Evolutionary conservation across 2,797 vertebrate species (phyloP).

Genomic region (Hapalemur alaotrensis): DNA sequence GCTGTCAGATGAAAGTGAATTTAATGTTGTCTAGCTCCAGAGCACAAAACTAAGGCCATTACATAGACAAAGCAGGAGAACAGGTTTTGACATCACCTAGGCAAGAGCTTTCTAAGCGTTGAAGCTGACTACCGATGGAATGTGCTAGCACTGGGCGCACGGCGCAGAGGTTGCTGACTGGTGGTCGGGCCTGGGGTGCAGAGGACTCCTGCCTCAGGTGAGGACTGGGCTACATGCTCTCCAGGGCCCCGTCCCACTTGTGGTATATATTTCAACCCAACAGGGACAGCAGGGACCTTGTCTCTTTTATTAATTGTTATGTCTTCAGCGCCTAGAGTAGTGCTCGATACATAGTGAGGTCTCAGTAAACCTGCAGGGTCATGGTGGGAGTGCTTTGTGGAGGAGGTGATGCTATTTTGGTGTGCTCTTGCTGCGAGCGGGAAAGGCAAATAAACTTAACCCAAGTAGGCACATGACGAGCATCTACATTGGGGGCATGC

Average conservation of each 20-base stretch:
- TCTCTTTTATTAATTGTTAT: neutral
- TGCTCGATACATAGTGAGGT: no score
- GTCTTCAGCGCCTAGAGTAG: neutral
- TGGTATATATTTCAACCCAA: neutral
- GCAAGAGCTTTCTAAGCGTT: neutral
- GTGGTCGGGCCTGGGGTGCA: neutral
- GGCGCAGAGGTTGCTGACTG: neutral
- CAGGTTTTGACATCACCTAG: neutral
- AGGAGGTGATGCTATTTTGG: neutral
- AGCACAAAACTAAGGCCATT: neutral
- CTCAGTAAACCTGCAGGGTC: neutral
- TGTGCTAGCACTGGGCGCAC: neutral
- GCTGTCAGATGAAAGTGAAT: neutral
- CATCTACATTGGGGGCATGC: no score
- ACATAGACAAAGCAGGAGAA: neutral
- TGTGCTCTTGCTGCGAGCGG: neutral
- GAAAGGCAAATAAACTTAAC: neutral
- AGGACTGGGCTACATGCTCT: neutral
- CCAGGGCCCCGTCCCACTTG: no score
- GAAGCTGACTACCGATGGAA: neutral
- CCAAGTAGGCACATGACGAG: neutral
- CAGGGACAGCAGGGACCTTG: neutral
- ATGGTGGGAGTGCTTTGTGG: neutral
- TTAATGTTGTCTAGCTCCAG: neutral
- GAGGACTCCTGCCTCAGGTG: neutral